phyloP scores from a whole-genome alignment of 2,888 invertebrate species.

The Tyria jacobaeae region DNA sequence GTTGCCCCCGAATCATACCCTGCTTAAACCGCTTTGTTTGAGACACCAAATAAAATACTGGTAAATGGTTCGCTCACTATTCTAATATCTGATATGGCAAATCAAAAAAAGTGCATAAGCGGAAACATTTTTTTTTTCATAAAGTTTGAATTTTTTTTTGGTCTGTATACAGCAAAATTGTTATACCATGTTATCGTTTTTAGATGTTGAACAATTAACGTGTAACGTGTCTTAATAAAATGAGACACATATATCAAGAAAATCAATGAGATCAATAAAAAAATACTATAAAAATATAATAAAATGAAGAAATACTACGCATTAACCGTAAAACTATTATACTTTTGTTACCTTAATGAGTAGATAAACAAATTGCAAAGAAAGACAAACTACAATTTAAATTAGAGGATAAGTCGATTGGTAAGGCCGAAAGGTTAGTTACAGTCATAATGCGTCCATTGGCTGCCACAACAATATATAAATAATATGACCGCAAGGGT shows the following conservation, averaged over 20 bases:
- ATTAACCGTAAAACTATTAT: neutral
- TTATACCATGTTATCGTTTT: neutral
- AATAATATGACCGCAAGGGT: constrained; percentile 69
- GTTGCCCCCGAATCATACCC: constrained; percentile 71
- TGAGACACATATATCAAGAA: no score
- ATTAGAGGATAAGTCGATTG: constrained; percentile 36
- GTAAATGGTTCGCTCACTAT: constrained; percentile 22
- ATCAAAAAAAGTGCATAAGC: neutral
- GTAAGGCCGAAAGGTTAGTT: constrained; percentile 47
- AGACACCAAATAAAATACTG: constrained; percentile 51
- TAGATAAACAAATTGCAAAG: constrained; percentile 21
- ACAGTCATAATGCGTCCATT: constrained; percentile 71
- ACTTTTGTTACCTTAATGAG: neutral
- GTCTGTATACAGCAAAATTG: neutral
- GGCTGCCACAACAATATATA: constrained; percentile 64
- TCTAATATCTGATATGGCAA: constrained; percentile 6
- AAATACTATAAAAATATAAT: neutral
- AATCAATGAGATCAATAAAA: no score
- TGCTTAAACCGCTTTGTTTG: constrained; percentile 67
- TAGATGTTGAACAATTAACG: neutral
- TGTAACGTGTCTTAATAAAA: no score
- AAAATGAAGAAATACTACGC: neutral
- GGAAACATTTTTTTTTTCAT: neutral
- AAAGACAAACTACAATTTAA: constrained; percentile 24
- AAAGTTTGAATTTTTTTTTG: neutral